Base-by-base conservation (phyloP, 1,140 invertebrate species). In the Hylaeus volcanicus region DNA sequence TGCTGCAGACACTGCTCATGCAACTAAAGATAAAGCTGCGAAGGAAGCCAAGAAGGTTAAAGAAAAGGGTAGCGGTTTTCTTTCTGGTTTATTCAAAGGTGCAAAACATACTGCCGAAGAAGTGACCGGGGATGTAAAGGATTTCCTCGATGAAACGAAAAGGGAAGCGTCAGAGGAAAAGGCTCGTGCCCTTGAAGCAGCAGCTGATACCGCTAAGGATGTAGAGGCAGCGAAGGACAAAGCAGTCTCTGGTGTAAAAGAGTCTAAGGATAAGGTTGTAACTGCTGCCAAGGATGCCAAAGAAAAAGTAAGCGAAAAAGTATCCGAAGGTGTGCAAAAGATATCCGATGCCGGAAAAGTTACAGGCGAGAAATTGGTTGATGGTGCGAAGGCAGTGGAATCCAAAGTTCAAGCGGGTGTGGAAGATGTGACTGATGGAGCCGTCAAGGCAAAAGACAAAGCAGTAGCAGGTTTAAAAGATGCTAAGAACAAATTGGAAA, bases 21-120 rank as follows among this genome's bases (percentile, higher is more conserved):
- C 26, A 26, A 26, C 26, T 26, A 26, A 26, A 26, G 26, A 26
- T 26, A 26, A 26, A 26, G 26, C 26, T 26, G 26, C 26, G 26
- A 26, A 26, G 26, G 26, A 26, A 26, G 26, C 26, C 0, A 26
- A 26, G 26, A 26, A 26, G 0, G 26, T 26, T 26, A 26, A 26
- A 26, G 26, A 26, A 26, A 26, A 26, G 26, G 26, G 26, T 26
- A 26, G 26, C 26, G 26, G 26, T 26, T 89, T 88, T 39, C 15
- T 89, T 0, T 88, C 89, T 4, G 87, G 83, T 1, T 75, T 90
- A 4, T 83, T 89, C 5, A 89, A 90, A 55, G 86, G 84, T 5
- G 84, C 82, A 0, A 91, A 89, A 37, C 86, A 91, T 56, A 87
- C 91, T 1, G 88, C 89, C 11, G 91, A 92, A 53, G 92, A 92